Percentiles rank a stretch among this genome's conserved stretches.
Evolutionary conservation across 2,888 invertebrate genomes (phyloP).

Genomic region (Hemaris fuciformis): DNA sequence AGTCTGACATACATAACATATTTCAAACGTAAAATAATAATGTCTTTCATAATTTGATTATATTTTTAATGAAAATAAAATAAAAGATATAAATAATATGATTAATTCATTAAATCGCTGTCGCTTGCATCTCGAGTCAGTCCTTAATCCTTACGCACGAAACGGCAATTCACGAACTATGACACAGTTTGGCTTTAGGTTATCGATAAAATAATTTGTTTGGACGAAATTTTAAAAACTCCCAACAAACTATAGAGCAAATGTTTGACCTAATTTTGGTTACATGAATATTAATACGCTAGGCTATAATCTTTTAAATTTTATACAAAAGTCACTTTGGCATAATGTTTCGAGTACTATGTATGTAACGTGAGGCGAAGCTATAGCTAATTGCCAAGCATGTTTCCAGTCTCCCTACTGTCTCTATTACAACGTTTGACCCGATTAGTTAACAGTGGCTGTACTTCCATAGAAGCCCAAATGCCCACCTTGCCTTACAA

Average conservation of each 20-base stretch:
- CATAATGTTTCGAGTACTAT: neutral
- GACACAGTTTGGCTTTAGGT: slow-evolving; percentile 24
- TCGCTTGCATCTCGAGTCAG: slow-evolving; percentile 13
- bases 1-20: no score
- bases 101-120: slow-evolving; percentile 19
- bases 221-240: neutral
- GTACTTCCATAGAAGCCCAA: no score
- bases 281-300: neutral
- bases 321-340: no score
- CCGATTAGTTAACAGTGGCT: no score
- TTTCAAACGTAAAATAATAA: no score
- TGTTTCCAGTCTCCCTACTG: no score
- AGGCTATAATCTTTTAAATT: neutral
- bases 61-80: neutral
- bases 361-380: no score
- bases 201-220: slow-evolving; percentile 2
- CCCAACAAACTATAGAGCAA: neutral
- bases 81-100: no score
- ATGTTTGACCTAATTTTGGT: neutral
- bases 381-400: no score
- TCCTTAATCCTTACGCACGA: slow-evolving; percentile 32
- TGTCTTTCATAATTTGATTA: no score
- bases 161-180: slow-evolving; percentile 30
- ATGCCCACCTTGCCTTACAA: no score
- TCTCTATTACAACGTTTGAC: no score